phyloP scores from a whole-genome alignment of 1,140 invertebrate species.

The Drosophila albomicans region DNA sequence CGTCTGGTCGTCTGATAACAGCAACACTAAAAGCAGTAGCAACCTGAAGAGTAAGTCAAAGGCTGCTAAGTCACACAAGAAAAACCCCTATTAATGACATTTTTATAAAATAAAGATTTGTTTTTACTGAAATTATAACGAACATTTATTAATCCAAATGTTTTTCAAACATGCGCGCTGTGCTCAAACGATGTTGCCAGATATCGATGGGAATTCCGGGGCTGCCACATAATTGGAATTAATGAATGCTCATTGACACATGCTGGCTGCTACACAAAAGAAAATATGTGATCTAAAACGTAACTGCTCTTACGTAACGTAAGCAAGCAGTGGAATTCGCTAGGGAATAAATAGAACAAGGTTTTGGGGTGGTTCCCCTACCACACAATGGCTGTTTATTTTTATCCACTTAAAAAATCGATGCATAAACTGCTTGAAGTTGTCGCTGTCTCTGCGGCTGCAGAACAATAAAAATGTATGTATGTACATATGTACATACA shows the following conservation, averaged over 20 bases:
- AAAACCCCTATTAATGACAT: slow-evolving; percentile 52
- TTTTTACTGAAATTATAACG: slow-evolving; percentile 2
- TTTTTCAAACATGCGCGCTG: background rate
- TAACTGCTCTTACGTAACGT: slow-evolving; percentile 5
- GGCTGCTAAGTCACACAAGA: slow-evolving; percentile 53
- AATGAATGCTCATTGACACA: slow-evolving; percentile 5
- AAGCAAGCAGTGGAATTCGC: background rate
- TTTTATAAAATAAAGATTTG: slow-evolving; percentile 17
- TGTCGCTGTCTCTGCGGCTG: background rate
- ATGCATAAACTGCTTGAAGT: slow-evolving; percentile 13
- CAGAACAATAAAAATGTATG: too few species aligned
- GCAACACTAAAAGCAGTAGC: slow-evolving; percentile 3
- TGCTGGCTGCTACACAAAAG: background rate
- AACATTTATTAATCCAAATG: background rate
- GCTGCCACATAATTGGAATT: slow-evolving; percentile 17
- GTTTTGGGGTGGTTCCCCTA: slow-evolving; percentile 27
- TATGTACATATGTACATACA: too few species aligned
- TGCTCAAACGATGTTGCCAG: background rate
- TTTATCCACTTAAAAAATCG: slow-evolving; percentile 35
- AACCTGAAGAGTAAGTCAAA: slow-evolving; percentile 56
- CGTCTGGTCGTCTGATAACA: slow-evolving; percentile 86
- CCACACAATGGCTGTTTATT: background rate
- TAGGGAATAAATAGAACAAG: background rate
- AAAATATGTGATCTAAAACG: slow-evolving; percentile 29
- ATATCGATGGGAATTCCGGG: background rate